Evolutionary conservation across 2,113 vertebrate genomes (phyloP).

Genomic region (Sakesphorus luctuosus): DNA sequence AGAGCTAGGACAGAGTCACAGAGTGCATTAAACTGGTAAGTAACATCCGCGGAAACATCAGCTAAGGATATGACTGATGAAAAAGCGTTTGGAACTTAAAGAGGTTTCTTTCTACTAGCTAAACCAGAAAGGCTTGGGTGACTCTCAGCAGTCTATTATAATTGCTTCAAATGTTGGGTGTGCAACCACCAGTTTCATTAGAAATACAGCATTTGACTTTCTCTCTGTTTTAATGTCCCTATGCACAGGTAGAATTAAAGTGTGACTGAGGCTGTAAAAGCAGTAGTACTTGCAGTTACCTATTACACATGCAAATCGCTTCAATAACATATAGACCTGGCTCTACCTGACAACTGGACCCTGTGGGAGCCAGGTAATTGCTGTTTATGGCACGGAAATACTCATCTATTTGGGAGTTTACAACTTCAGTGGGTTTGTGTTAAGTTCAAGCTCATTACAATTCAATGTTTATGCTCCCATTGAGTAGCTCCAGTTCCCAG

Average conservation of each 20-base stretch:
- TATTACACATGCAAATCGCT: background rate
- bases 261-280: background rate
- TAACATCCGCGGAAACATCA: background rate
- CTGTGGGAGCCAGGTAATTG: conserved; percentile 2
- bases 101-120: background rate
- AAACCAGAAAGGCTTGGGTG: conserved; percentile 25
- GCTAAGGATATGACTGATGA: background rate
- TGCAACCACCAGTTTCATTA: background rate
- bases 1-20: background rate
- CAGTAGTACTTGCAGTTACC: background rate
- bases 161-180: background rate
- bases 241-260: background rate
- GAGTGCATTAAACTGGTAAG: background rate
- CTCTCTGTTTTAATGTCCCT: background rate
- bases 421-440: background rate
- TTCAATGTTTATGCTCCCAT: background rate
- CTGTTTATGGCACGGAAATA: background rate
- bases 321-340: background rate
- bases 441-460: background rate
- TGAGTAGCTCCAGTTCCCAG: accelerated
- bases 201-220: background rate
- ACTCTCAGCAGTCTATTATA: background rate
- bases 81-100: background rate
- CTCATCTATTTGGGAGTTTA: background rate
- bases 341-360: background rate